Evolutionary conservation across 2,797 vertebrate genomes (phyloP).

Genomic region (Apogon talboti): DNA sequence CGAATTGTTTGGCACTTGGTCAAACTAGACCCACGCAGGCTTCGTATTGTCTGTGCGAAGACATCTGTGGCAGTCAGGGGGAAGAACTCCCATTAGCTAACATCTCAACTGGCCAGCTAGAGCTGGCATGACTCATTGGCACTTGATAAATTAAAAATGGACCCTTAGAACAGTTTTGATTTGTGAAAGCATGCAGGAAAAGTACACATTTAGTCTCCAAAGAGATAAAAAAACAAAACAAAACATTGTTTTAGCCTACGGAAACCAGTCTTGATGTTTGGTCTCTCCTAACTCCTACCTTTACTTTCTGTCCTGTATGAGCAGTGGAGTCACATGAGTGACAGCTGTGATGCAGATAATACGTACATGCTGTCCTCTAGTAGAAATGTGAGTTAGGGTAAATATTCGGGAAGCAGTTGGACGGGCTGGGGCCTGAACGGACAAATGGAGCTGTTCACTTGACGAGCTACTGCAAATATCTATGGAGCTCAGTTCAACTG

Average conservation of each 20-base stretch:
- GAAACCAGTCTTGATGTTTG: constrained; percentile 21
- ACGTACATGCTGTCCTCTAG: constrained; percentile 32
- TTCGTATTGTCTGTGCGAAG: constrained; percentile 45
- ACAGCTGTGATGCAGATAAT: constrained; percentile 29
- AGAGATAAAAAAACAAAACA: constrained; percentile 39
- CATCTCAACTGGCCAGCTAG: constrained; percentile 38
- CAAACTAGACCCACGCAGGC: constrained; percentile 58
- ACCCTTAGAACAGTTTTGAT: constrained; percentile 57
- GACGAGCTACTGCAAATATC: constrained; percentile 55
- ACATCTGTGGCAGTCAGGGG: constrained; percentile 35
- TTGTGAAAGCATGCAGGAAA: constrained; percentile 76
- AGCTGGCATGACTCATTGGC: constrained; percentile 72
- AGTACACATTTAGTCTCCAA: constrained; percentile 61
- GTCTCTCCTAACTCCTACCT: constrained; percentile 13
- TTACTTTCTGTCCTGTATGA: constrained; percentile 8
- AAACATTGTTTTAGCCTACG: constrained; percentile 15
- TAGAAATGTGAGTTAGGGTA: constrained; percentile 16
- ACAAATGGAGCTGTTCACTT: constrained; percentile 51
- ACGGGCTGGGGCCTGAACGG: constrained; percentile 20
- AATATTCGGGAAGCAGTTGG: constrained; percentile 36
- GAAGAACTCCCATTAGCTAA: constrained; percentile 37
- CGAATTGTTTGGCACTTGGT: constrained; percentile 82
- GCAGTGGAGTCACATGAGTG: constrained; percentile 24
- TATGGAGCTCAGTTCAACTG: constrained; percentile 71
- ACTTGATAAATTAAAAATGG: constrained; percentile 73